Evolutionary conservation across 2,797 vertebrate species (phyloP), one percentile per base, ranked within the genome.

Genomic region (Onychomys arenicola): DNA sequence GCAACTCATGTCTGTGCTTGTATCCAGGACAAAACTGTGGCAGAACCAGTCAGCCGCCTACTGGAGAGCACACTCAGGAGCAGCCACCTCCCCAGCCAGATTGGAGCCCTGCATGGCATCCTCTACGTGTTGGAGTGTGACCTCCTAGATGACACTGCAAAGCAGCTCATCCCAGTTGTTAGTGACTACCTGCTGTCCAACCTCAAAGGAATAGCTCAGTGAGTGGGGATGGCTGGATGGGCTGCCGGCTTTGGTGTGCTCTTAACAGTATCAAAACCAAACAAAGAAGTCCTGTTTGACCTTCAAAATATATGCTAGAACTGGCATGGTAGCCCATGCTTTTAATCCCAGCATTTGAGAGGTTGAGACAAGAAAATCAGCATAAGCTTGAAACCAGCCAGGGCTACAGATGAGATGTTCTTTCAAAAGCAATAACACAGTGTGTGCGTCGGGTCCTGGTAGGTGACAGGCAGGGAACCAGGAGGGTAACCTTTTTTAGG

Each of bases 101-200:
- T 99, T 75, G 99, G 99, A 37, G 99, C 99, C 6, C 99, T 99
- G 75, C 99, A 99, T 2, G 99, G 99, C 17, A 98, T 99, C 69
- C 99, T 99, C 2, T 99, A 99, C 2, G 99, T 99, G 96, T 98
- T 99, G 89, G 99, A 99, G 97, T 99, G 99, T 69, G 99, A 99
- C 98, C 98, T 99, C 40, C 98, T 99, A 34, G 99, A 99, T 0
- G 99, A 99, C 96, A 99, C 99, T 0, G 99, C 99, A 0, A 99
- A 99, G 93, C 99, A 99, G 78, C 99, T 99, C 49, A 99, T 99
- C 94, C 99, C 99, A 0, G 97, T 98, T 1, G 98, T 99, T 98
- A 99, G 99, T 0, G 99, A 99, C 89, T 99, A 99, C 94, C 99
- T 99, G 87, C 99, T 99, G 84, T 99, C 99, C 97, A 99, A 99